These are phyloP conservation scores for Drosophila pruinosa DNA, from an alignment of 1,140 invertebrate species.

Conservation along the genomic window DNA sequence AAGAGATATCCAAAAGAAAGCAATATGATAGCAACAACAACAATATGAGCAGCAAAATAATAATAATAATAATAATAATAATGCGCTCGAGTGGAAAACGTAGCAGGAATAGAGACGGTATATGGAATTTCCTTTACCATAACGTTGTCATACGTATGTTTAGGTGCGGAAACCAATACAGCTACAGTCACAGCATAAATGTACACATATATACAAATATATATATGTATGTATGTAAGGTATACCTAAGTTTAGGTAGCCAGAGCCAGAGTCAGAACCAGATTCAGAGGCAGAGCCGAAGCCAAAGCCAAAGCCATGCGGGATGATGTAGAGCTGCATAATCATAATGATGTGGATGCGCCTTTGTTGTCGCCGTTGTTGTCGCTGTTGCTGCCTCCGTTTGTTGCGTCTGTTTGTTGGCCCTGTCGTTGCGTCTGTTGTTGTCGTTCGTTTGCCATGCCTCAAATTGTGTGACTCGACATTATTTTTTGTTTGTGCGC, in stretches of 20 bases:
- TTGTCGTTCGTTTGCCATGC: neutral
- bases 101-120: constrained; percentile 53
- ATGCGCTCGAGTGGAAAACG: constrained; percentile 74
- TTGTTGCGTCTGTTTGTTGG: constrained; percentile 12
- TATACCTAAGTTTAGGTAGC: constrained; percentile 11
- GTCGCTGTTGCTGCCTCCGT: constrained; percentile 3
- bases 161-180: neutral
- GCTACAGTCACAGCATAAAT: neutral
- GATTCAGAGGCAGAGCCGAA: too few relatives aligned
- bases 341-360: constrained; percentile 62
- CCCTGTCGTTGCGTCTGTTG: constrained; percentile 5
- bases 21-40: constrained; percentile 1
- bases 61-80: constrained; percentile 56
- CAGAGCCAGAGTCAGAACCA: too few relatives aligned
- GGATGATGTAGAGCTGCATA: constrained; percentile 36
- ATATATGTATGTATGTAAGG: neutral
- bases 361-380: constrained; percentile 29
- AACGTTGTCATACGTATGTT: constrained; percentile 13
- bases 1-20: neutral
- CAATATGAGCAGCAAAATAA: neutral
- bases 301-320: constrained; percentile 4
- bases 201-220: neutral
- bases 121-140: constrained; percentile 49
- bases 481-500: neutral
- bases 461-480: neutral